Evolutionary conservation across 2,113 vertebrate genomes (phyloP).

Genomic region (Sturnira hondurensis): DNA sequence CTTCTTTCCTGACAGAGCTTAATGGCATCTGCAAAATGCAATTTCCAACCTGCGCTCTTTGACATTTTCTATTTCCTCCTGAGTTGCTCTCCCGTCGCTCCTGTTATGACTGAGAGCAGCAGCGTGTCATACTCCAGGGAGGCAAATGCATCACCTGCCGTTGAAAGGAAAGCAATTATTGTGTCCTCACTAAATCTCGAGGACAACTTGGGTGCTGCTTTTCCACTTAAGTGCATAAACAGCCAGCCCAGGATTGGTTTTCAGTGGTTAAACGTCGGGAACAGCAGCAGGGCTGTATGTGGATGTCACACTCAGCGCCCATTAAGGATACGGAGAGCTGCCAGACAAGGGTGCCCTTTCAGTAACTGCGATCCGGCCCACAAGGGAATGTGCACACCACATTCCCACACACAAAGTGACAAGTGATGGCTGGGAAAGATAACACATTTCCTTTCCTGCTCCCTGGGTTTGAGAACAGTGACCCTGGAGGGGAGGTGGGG

Average conservation of each 20-base stretch:
- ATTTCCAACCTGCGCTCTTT: constrained; percentile 67
- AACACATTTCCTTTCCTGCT: not conserved
- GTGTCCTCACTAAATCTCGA: constrained; percentile 72
- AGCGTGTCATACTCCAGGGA: constrained; percentile 64
- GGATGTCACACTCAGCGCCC: constrained; percentile 76
- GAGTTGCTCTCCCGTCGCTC: constrained; percentile 67
- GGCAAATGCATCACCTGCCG: constrained; percentile 75
- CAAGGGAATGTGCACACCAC: not conserved
- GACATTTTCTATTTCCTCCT: constrained; percentile 78
- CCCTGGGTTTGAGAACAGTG: not conserved
- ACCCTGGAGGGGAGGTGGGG: not conserved
- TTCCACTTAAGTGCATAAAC: constrained; percentile 70
- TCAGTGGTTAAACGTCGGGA: constrained; percentile 65
- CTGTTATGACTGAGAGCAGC: constrained; percentile 71
- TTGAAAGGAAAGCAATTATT: constrained; percentile 80
- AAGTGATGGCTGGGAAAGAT: not conserved
- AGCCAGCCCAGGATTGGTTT: constrained; percentile 56
- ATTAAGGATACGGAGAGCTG: constrained; percentile 73
- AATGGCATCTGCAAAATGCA: constrained; percentile 50
- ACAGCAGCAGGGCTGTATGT: constrained; percentile 71
- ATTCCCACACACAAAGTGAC: not conserved
- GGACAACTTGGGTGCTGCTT: constrained; percentile 60
- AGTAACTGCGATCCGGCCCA: constrained; percentile 60
- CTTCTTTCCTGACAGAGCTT: constrained; percentile 55
- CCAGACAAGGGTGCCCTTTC: constrained; percentile 59